Evolutionary conservation across 2,797 vertebrate species (phyloP), one percentile per base, ranked within the genome.

Genomic region (Sus cebifrons): DNA sequence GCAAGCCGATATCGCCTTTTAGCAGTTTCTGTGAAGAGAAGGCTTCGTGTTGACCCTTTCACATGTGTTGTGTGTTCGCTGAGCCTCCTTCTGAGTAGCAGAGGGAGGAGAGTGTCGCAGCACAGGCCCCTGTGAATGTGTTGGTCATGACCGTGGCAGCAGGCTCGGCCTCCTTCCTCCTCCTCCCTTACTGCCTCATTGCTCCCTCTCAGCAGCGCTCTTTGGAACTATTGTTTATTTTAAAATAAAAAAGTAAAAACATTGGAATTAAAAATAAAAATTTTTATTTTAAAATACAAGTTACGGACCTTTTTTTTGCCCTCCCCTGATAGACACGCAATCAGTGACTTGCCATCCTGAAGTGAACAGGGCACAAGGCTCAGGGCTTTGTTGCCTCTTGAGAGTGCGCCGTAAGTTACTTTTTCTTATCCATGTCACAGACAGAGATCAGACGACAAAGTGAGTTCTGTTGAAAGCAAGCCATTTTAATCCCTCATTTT

Each of bases 391-490:
- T 95, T 89, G 40, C 83, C 2, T 15, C 56, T 68, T 56, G 67
- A 67, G 54, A 92, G 68, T 27, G 23, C 13, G 27, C 56, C 29
- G 0, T 68, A 96, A 86, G 86, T 96, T 79, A 86, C 82, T 96
- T 96, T 90, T 86, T 94, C 58, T 96, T 74, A 96, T 32, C 78
- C 49, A 6, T 94, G 82, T 94, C 86, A 77, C 1, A 10, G 40
- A 89, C 14, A 62, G 64, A 89, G 83, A 94, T 96, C 79, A 86
- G 58, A 62, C 96, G 96, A 93, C 91, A 92, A 85, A 97, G 87
- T 64, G 75, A 79, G 62, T 94, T 94, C 64, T 82, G 65, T 85
- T 93, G 91, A 88, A 97, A 79, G 93, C 96, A 95, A 97, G 85
- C 94, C 93, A 21, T 58, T 95, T 96, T 94, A 96, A 97, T 95